Base-by-base conservation (phyloP, 2,113 vertebrate genomes). In the rat (Rattus norvegicus) region DNA sequence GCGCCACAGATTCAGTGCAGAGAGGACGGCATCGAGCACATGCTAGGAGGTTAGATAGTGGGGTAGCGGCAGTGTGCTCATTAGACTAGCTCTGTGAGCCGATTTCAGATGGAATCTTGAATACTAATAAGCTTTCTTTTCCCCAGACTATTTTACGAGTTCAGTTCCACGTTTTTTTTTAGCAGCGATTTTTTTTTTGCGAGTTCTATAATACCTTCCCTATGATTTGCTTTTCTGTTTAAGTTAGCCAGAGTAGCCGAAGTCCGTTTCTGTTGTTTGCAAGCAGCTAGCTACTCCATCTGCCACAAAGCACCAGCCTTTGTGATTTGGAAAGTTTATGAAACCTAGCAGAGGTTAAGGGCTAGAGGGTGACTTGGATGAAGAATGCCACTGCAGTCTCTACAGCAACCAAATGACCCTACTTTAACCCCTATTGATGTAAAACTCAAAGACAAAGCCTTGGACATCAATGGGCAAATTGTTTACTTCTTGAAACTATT, bases 241-340 rank as follows among this genome's bases (percentile, higher is more conserved):
- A 59, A 95, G 39, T 54, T 47, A 88, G 83, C 76, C 12, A 56
- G 85, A 72, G 59, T 43, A 88, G 83, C 70, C 16, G 52, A 88
- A 59, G 52, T 77, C 13, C 47, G 86, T 93, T 86, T 89, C 77
- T 95, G 2, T 89, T 95, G 80, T n/a, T 90, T 92, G 19, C 22
- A n/a, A 30, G 33, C 77, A 43, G 61, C 43, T 75, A 43, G 61
- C 43, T 75, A 33, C 24, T 9, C 22, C 92, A 85, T 49, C 56
- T 85, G 14, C 43, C 49, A n/a, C 7, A 88, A 10, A 10, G 47
- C 7, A 14, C 33, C 39, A 92, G 30, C 7, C 22, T 67, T 76
- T 59, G 17, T 69, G 30, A 59, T 36, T 75, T 26, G n/a, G 24
- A 59, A 67, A 47, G 22, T 11, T 89, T 67, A 59, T 8, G 83